A percentile compares a stretch with the other conserved stretches of the same genome.
These are phyloP conservation scores for Pyrochroa serraticornis DNA, from an alignment of 2,888 invertebrate genomes.

Conservation along the genomic window DNA sequence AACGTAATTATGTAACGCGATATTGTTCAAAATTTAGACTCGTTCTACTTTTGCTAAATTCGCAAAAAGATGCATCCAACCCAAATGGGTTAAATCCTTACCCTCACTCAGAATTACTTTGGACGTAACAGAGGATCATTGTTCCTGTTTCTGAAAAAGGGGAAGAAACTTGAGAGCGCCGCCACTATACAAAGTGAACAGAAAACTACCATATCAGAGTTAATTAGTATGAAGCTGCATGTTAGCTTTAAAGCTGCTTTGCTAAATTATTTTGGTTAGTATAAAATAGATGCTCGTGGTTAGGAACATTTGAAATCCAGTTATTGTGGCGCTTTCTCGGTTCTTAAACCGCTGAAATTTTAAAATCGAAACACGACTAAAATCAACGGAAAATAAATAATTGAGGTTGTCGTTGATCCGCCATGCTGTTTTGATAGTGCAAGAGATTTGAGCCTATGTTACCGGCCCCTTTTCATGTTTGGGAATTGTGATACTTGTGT, in stretches of 20 bases:
- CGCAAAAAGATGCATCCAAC: neutral
- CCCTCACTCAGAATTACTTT: neutral
- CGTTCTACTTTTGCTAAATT: neutral
- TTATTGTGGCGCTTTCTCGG: no score
- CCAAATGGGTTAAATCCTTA: neutral
- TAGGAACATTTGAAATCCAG: no score
- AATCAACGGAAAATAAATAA: no score
- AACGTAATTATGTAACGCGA: slow-evolving; percentile 6
- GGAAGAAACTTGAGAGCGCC: neutral
- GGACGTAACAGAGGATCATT: no score
- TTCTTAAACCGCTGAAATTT: no score
- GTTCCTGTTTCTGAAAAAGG: no score
- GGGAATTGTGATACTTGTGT: slow-evolving; percentile 1
- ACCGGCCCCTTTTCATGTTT: neutral
- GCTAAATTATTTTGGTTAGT: no score
- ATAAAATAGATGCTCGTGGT: no score
- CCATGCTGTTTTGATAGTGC: no score
- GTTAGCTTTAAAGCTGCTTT: neutral
- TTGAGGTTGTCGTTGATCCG: no score
- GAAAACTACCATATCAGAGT: slow-evolving; percentile 24
- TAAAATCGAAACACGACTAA: no score
- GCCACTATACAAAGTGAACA: slow-evolving; percentile 13
- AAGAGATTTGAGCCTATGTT: no score
- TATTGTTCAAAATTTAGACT: slow-evolving; percentile 13
- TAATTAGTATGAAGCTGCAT: neutral